Evolutionary conservation across 1,140 invertebrate genomes (phyloP).

Genomic region (Drosophila kanapiae): DNA sequence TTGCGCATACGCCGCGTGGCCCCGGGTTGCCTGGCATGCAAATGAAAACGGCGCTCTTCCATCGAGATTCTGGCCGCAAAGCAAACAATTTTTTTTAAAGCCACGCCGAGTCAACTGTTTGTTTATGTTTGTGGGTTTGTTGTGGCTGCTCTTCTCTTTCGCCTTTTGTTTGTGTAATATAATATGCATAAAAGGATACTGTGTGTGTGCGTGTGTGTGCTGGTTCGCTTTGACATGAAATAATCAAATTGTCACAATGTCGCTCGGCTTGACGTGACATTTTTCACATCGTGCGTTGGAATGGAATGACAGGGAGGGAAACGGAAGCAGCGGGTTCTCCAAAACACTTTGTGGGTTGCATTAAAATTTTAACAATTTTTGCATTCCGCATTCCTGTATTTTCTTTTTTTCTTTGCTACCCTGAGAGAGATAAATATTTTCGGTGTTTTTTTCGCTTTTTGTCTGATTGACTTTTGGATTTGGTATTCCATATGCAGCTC

Average conservation of each 20-base stretch:
- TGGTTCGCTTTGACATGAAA: constrained; percentile 68
- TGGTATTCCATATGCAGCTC: constrained; percentile 6
- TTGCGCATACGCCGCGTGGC: constrained; percentile 59
- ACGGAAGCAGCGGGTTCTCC: constrained; percentile 28
- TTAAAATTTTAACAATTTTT: constrained; percentile 56
- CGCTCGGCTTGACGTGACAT: constrained; percentile 47
- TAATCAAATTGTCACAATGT: constrained; percentile 76
- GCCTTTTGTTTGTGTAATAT: constrained; percentile 68
- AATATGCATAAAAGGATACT: constrained; percentile 73
- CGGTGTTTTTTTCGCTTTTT: background rate
- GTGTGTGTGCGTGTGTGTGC: constrained; percentile 20
- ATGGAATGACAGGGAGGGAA: background rate
- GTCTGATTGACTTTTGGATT: constrained; percentile 11
- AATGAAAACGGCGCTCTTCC: constrained; percentile 43
- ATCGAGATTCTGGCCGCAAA: constrained; percentile 49
- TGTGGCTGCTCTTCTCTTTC: constrained; percentile 28
- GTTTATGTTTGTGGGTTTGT: constrained; percentile 45
- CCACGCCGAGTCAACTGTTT: constrained; percentile 48
- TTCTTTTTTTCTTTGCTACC: background rate
- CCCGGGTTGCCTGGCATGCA: constrained; percentile 31
- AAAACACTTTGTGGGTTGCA: constrained; percentile 32
- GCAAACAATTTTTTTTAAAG: constrained; percentile 69
- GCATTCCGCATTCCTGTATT: constrained; percentile 47
- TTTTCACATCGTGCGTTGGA: constrained; percentile 29
- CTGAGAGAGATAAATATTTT: constrained; percentile 2